A percentile compares a stretch with the other conserved stretches of the same genome.
Conservation (phyloP, 2,888 invertebrate genomes). For the Lamellibrachia columna region DNA sequence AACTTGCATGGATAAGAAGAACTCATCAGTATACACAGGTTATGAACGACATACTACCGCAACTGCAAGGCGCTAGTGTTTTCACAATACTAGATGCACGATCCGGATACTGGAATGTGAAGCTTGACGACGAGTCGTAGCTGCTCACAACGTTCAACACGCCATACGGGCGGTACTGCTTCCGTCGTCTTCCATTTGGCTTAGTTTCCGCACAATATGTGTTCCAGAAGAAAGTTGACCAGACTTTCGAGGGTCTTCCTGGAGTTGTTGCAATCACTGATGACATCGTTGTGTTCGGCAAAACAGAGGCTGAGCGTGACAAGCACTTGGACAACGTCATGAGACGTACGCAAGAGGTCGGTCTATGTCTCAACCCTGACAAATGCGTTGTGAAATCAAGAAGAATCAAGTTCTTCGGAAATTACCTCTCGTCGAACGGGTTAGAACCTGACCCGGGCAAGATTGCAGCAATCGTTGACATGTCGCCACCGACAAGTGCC, state of each 20-base stretch:
- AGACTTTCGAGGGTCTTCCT: slow-evolving; percentile 13
- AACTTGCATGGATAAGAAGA: too few species aligned
- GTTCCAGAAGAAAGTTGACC: background rate
- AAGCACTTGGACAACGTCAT: background rate
- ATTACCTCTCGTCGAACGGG: background rate
- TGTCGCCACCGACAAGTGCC: background rate
- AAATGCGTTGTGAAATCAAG: background rate
- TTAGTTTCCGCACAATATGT: background rate
- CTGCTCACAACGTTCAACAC: background rate
- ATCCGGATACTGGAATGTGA: slow-evolving; percentile 17
- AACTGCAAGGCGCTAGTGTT: background rate
- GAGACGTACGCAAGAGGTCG: background rate
- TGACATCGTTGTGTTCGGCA: background rate
- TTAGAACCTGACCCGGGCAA: background rate
- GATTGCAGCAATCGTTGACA: background rate
- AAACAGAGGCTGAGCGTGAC: background rate
- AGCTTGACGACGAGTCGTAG: background rate
- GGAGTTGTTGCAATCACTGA: background rate
- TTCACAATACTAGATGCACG: background rate
- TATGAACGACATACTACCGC: slow-evolving; percentile 1
- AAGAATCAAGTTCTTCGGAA: background rate
- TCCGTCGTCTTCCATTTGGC: slow-evolving; percentile 8
- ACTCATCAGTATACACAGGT: too few species aligned
- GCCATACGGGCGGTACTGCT: slow-evolving; percentile 7
- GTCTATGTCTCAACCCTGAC: background rate